A percentile compares a stretch with the other conserved stretches of the same genome.
Conservation (phyloP, 2,113 vertebrate species). For the Pagrus major region DNA sequence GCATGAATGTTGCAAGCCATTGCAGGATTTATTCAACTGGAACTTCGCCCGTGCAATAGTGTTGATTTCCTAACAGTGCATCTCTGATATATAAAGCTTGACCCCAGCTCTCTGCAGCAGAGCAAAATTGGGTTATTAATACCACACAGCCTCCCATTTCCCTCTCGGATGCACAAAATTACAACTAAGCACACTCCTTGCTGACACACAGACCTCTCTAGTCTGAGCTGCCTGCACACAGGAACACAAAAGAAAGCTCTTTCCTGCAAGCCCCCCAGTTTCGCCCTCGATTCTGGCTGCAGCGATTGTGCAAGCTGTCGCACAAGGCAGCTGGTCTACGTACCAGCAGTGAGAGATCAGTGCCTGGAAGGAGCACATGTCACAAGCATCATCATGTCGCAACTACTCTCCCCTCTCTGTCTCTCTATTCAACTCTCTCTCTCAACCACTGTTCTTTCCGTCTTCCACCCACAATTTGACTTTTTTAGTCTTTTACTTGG, state of each 20-base stretch:
- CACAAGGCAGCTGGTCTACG: conserved; percentile 85
- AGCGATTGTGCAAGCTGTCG: conserved; percentile 83
- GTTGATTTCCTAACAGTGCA: conserved; percentile 2
- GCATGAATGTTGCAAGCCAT: not conserved
- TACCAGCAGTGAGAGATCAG: conserved; percentile 78
- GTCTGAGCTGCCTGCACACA: conserved; percentile 36
- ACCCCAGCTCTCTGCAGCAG: not conserved
- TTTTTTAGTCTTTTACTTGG: not conserved
- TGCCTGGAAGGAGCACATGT: conserved; percentile 66
- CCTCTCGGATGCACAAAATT: conserved; percentile 50
- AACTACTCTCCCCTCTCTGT: conserved; percentile 24
- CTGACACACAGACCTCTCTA: conserved; percentile 37
- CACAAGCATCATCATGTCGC: conserved; percentile 39
- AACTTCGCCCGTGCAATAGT: not conserved
- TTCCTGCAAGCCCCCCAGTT: conserved; percentile 12
- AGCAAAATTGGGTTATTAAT: conserved; percentile 13
- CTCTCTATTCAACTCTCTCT: conserved; percentile 2
- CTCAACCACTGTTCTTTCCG: not conserved
- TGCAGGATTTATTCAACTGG: not conserved
- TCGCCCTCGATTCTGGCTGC: conserved; percentile 24
- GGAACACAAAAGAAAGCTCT: conserved; percentile 60
- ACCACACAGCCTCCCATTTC: conserved; percentile 13
- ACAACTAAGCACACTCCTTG: conserved; percentile 20
- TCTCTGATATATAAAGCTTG: not conserved
- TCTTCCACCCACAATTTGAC: conserved; percentile 44